A percentile compares a stretch with the other conserved stretches of the same genome.
phyloP scores from a whole-genome alignment of 2,113 vertebrate genomes.

The Syngnathus scovelli region DNA sequence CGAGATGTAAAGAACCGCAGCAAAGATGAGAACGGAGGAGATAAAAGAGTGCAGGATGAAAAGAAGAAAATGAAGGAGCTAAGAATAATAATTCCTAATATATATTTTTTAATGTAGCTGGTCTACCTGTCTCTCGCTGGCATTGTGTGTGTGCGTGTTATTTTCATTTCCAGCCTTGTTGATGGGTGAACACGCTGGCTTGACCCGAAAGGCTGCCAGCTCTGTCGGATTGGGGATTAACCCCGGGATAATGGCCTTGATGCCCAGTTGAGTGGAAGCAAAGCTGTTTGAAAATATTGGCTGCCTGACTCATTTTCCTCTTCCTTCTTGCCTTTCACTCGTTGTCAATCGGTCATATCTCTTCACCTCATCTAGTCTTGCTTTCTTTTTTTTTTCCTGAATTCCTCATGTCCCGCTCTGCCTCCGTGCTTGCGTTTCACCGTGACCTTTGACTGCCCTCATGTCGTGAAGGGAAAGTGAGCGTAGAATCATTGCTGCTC shows the following conservation, averaged over 20 bases:
- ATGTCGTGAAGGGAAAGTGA: background rate
- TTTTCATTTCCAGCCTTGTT: slow-evolving; percentile 60
- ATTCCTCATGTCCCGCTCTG: background rate
- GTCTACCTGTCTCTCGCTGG: slow-evolving; percentile 28
- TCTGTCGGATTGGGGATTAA: slow-evolving; percentile 71
- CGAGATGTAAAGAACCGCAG: slow-evolving; percentile 20
- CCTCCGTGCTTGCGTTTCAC: slow-evolving; percentile 1
- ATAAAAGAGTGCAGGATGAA: slow-evolving; percentile 27
- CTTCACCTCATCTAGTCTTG: background rate
- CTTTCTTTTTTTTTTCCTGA: background rate
- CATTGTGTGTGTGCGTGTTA: slow-evolving; percentile 38
- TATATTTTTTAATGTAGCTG: slow-evolving; percentile 41
- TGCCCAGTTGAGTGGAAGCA: slow-evolving; percentile 73
- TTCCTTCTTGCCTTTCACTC: slow-evolving; percentile 43
- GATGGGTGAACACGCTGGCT: slow-evolving; percentile 61
- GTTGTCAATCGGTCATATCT: slow-evolving; percentile 33
- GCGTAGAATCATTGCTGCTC: background rate
- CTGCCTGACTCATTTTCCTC: slow-evolving; percentile 58
- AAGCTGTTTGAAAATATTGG: slow-evolving; percentile 74
- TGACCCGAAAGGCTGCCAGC: slow-evolving; percentile 63
- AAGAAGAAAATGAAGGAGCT: slow-evolving; percentile 27
- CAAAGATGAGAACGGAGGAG: background rate
- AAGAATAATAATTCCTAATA: slow-evolving; percentile 18
- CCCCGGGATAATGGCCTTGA: slow-evolving; percentile 72
- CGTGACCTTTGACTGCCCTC: slow-evolving; percentile 2